Conservation (phyloP, 1,140 invertebrate genomes). For the Bombus pyrosoma region DNA sequence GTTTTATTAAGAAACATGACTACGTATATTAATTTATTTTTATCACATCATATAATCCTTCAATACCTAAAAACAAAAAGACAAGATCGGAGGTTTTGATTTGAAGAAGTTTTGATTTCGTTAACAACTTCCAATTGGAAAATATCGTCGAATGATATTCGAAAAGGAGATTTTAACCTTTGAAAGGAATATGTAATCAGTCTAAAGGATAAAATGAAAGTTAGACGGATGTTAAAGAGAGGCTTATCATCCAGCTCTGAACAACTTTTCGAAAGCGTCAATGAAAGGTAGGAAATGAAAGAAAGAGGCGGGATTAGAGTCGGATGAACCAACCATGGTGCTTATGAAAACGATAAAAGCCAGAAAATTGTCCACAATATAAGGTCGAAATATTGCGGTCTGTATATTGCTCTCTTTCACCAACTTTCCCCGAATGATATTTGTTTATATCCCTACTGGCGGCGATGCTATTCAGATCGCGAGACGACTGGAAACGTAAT, state of each 20-base stretch:
- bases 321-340: not conserved
- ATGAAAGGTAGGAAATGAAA: not conserved
- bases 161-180: not conserved
- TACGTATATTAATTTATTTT: too few species aligned
- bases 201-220: not conserved
- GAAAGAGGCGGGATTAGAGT: not conserved
- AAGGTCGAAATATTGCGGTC: conserved; percentile 17
- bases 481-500: conserved; percentile 4
- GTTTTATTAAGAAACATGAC: too few species aligned
- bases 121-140: not conserved
- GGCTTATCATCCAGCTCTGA: conserved; percentile 6
- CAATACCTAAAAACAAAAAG: not conserved
- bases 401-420: conserved; percentile 9
- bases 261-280: not conserved
- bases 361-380: not conserved
- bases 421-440: not conserved
- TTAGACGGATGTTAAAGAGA: not conserved
- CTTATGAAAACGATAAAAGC: conserved; percentile 23
- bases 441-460: not conserved
- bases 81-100: not conserved
- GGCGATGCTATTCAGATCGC: not conserved
- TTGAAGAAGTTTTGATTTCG: not conserved
- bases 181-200: not conserved
- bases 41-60: too few species aligned
- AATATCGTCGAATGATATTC: not conserved